These are phyloP conservation scores for Kryptolebias ocellatus DNA, from an alignment of 2,797 vertebrate species.

Conservation along the genomic window DNA sequence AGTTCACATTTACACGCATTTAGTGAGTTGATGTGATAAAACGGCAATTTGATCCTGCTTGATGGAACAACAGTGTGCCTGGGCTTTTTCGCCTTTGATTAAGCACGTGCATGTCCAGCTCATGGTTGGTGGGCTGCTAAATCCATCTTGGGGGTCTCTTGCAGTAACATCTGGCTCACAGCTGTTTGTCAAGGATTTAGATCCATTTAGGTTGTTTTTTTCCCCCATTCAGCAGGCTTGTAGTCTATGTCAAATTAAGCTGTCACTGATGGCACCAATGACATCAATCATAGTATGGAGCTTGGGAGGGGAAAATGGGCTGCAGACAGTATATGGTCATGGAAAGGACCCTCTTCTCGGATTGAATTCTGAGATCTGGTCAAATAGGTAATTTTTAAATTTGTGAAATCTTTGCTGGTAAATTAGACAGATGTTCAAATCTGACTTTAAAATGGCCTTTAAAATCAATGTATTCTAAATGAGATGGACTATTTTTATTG, in stretches of 20 bases:
- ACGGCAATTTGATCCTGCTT: slow-evolving; percentile 60
- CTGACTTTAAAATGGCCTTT: too few relatives aligned
- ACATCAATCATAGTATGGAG: slow-evolving; percentile 52
- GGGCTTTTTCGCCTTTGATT: slow-evolving; percentile 69
- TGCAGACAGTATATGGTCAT: background rate
- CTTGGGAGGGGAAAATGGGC: slow-evolving; percentile 24
- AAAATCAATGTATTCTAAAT: too few relatives aligned
- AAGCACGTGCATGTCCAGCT: slow-evolving; percentile 58
- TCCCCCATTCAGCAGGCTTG: slow-evolving; percentile 61
- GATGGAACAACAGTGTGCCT: slow-evolving; percentile 61
- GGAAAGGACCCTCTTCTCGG: slow-evolving; percentile 5
- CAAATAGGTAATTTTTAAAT: background rate
- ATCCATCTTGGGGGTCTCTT: slow-evolving; percentile 71
- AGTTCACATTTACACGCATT: slow-evolving; percentile 31
- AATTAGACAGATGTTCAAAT: too few relatives aligned
- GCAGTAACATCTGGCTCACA: slow-evolving; percentile 81
- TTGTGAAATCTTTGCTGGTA: too few relatives aligned
- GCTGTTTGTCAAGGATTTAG: slow-evolving; percentile 81
- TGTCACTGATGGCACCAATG: slow-evolving; percentile 62
- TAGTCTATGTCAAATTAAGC: slow-evolving; percentile 73
- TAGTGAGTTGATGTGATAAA: slow-evolving; percentile 40
- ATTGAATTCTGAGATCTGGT: background rate
- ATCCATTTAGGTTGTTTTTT: slow-evolving; percentile 79
- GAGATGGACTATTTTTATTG: too few relatives aligned
- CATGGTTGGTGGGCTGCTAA: slow-evolving; percentile 56